Evolutionary conservation across 2,888 invertebrate genomes (phyloP).

Genomic region (Sphaerophoria rueppellii): DNA sequence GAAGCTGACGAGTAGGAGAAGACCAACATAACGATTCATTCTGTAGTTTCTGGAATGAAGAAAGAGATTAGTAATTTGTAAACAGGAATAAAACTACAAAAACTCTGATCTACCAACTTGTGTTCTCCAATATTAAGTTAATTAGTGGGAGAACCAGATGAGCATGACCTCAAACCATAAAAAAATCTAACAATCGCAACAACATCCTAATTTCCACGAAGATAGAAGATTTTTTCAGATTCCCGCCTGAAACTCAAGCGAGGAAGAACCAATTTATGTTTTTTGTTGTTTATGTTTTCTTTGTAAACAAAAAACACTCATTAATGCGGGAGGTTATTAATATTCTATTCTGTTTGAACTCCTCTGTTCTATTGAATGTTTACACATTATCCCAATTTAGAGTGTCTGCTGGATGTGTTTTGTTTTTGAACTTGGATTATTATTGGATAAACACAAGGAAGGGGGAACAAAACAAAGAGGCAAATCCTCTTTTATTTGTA

Average conservation of each 20-base stretch:
- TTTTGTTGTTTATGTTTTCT: slow-evolving; percentile 28
- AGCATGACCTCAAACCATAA: background rate
- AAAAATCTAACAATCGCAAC: background rate
- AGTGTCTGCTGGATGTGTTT: slow-evolving; percentile 31
- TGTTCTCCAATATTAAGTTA: background rate
- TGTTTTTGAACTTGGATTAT: slow-evolving; percentile 35
- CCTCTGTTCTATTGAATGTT: slow-evolving; percentile 20
- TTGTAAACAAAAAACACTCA: slow-evolving; percentile 26
- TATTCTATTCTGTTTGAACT: slow-evolving; percentile 56
- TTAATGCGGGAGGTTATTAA: slow-evolving; percentile 5
- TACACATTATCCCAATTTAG: slow-evolving; percentile 8
- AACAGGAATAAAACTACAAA: background rate
- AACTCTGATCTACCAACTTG: background rate
- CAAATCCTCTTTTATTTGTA: slow-evolving; percentile 46
- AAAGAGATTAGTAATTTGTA: no score
- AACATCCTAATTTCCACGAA: background rate
- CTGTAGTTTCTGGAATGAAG: background rate
- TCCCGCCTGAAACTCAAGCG: background rate
- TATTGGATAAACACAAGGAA: slow-evolving; percentile 48
- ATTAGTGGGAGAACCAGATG: background rate
- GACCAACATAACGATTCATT: slow-evolving; percentile 5
- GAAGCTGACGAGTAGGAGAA: slow-evolving; percentile 24
- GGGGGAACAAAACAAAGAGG: background rate
- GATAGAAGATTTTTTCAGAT: slow-evolving; percentile 8
- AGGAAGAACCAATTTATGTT: background rate